These are phyloP conservation scores for Esox lucius DNA, from an alignment of 2,797 vertebrate genomes.

Conservation along the genomic window DNA sequence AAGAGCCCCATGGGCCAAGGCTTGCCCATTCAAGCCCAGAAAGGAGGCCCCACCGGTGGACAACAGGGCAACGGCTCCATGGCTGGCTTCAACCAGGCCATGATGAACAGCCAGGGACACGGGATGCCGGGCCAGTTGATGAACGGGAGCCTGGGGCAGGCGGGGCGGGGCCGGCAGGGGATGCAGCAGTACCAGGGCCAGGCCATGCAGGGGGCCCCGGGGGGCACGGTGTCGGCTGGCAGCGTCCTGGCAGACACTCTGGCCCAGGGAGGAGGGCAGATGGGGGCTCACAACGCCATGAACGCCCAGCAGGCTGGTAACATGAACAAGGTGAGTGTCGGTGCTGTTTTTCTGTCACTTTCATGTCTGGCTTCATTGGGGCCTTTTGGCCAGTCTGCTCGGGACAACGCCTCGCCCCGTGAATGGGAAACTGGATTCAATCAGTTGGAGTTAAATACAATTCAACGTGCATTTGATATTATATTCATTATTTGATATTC, in stretches of 20 bases:
- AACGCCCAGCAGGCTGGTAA: constrained; percentile 87
- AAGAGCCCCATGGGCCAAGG: constrained; percentile 89
- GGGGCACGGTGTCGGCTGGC: constrained; percentile 71
- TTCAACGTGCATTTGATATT: no score
- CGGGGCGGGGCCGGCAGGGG: constrained; percentile 82
- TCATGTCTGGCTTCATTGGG: background rate
- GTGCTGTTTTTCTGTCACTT: background rate
- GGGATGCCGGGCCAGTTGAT: constrained; percentile 88
- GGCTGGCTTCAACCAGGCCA: constrained; percentile 87
- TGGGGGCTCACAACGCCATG: constrained; percentile 83
- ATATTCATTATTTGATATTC: background rate
- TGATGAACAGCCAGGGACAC: constrained; percentile 91
- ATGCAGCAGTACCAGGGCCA: constrained; percentile 89
- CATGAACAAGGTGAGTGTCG: constrained; percentile 88
- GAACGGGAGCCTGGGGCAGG: constrained; percentile 90
- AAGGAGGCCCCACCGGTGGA: constrained; percentile 79
- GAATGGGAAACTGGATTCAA: background rate
- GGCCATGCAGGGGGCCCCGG: constrained; percentile 78
- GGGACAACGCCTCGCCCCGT: background rate
- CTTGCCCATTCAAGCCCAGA: constrained; percentile 85
- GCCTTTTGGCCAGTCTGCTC: background rate
- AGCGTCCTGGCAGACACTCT: constrained; percentile 93
- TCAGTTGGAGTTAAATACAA: background rate
- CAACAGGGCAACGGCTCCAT: constrained; percentile 80
- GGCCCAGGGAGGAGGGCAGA: constrained; percentile 86